phyloP scores from a whole-genome alignment of 92 coral and sea anemone genomes.

The Palythoa grandiflora region DNA sequence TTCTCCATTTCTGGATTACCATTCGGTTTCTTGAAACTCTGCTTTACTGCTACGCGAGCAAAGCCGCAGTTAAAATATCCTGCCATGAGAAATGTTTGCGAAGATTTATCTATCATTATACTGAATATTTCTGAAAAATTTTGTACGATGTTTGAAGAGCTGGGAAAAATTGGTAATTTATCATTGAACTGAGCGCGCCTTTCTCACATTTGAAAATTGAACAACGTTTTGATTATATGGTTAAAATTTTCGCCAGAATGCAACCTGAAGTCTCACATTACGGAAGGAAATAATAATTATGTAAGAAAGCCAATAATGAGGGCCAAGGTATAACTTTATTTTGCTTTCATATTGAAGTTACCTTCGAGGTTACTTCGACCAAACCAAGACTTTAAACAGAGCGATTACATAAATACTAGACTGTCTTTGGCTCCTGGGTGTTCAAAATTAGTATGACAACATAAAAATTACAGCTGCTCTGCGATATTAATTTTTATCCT shows the following conservation, averaged over 20 bases:
- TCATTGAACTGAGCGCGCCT: not conserved
- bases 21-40: slow-evolving; percentile 40
- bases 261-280: slow-evolving; percentile 5
- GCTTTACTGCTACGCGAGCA: slow-evolving; percentile 47
- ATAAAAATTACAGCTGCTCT: not conserved
- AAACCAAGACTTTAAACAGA: too few species aligned
- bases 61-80: slow-evolving; percentile 48
- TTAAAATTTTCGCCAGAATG: slow-evolving; percentile 18
- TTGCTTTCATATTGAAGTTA: not conserved
- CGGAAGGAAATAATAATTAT: not conserved
- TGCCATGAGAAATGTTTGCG: slow-evolving; percentile 12
- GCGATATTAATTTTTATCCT: not conserved
- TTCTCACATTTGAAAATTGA: not conserved
- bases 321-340: not conserved
- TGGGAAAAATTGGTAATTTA: not conserved
- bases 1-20: slow-evolving; percentile 34
- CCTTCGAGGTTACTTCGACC: too few species aligned
- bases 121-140: not conserved
- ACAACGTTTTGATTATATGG: not conserved
- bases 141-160: too few species aligned
- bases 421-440: not conserved
- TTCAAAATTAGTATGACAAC: not conserved
- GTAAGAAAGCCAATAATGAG: not conserved
- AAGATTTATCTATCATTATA: not conserved
- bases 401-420: too few species aligned